Evolutionary conservation across 23 tunicate genomes (phyloP).

Genomic region (Styela plicata): DNA sequence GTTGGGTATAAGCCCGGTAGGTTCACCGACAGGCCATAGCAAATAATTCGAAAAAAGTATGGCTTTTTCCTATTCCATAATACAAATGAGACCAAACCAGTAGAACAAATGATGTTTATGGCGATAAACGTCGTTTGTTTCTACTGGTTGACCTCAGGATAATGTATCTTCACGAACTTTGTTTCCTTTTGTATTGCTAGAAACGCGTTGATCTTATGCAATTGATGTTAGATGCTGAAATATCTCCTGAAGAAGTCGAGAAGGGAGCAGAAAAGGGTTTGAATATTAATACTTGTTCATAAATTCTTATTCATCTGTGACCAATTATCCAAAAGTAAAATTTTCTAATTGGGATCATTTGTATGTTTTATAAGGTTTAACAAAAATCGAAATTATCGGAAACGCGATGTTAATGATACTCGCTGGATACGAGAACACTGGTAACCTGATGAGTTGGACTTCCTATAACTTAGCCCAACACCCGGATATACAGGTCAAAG

Average conservation of each 20-base stretch:
- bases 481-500: conserved; percentile 41
- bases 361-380: conserved; percentile 40
- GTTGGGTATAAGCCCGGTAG: no score
- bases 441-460: conserved; percentile 41
- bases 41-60: no score
- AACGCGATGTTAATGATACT: conserved; percentile 57
- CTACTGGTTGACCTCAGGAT: no score
- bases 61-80: no score
- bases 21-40: no score
- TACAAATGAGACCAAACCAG: no score
- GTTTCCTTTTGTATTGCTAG: background rate
- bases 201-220: conserved; percentile 48
- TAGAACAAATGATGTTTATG: no score
- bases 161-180: no score
- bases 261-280: conserved; percentile 37
- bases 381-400: conserved; percentile 51
- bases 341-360: no score
- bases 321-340: no score
- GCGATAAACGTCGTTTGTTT: no score
- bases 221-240: conserved; percentile 51
- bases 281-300: background rate
- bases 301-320: no score
- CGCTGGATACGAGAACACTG: conserved; percentile 79
- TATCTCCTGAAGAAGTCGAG: conserved; percentile 36
- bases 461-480: conserved; percentile 63